Percentiles rank a stretch among this genome's conserved stretches.
Evolutionary conservation across 2,113 vertebrate species (phyloP).

Genomic region (Verasper variegatus): DNA sequence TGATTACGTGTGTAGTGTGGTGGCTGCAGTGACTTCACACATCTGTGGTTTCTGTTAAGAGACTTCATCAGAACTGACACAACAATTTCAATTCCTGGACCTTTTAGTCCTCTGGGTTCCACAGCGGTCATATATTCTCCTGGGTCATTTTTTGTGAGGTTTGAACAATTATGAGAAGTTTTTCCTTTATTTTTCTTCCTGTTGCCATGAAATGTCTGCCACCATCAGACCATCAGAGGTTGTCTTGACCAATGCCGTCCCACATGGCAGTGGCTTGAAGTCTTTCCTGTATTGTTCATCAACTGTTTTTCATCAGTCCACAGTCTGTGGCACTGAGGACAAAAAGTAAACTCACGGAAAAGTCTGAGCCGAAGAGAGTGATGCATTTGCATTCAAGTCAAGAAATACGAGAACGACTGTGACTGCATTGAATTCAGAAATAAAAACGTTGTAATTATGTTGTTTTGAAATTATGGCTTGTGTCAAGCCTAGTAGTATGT

Average conservation of each 20-base stretch:
- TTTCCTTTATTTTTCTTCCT: neutral
- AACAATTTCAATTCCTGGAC: neutral
- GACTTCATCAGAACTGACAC: neutral
- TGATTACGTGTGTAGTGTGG: neutral
- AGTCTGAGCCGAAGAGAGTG: neutral
- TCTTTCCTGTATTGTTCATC: neutral
- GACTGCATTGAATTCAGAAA: neutral
- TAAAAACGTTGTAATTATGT: slow-evolving; percentile 37
- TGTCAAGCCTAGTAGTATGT: slow-evolving; percentile 26
- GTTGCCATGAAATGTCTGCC: neutral
- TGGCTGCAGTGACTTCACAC: neutral
- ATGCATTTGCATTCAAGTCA: neutral
- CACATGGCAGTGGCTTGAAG: neutral
- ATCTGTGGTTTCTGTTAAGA: neutral
- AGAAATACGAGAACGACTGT: neutral
- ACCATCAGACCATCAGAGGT: neutral
- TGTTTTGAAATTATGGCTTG: slow-evolving; percentile 26
- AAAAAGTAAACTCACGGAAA: neutral
- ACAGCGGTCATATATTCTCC: neutral
- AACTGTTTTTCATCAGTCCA: neutral
- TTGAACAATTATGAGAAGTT: neutral
- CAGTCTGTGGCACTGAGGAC: neutral
- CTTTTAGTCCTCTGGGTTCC: neutral
- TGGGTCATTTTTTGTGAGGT: neutral
- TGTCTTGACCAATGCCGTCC: neutral